These are phyloP conservation scores for Pandion haliaetus DNA, from an alignment of 2,113 vertebrate genomes.

Conservation along the genomic window DNA sequence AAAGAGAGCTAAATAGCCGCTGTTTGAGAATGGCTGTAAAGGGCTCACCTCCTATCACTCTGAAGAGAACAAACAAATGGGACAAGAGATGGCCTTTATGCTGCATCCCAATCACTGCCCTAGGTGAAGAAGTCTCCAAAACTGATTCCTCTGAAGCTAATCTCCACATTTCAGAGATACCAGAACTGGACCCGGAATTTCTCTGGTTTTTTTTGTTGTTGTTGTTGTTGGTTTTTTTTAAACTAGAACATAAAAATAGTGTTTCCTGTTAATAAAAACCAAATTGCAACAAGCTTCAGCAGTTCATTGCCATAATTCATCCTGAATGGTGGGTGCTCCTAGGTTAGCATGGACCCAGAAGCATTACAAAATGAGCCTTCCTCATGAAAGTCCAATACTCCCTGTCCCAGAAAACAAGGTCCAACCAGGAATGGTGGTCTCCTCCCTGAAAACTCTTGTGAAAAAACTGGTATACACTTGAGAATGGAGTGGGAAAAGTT, in stretches of 20 bases:
- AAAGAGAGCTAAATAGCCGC: neutral
- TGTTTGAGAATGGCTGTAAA: neutral
- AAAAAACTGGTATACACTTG: neutral
- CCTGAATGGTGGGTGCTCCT: neutral
- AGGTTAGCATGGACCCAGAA: neutral
- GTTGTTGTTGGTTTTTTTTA: neutral
- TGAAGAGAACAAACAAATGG: neutral
- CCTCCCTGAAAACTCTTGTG: neutral
- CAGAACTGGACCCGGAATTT: neutral
- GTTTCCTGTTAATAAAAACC: neutral
- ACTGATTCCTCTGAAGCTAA: neutral
- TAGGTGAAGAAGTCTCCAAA: neutral
- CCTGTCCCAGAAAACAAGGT: neutral
- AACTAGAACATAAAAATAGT: neutral
- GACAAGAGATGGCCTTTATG: neutral
- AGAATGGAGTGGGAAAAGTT: neutral
- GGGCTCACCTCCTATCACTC: neutral
- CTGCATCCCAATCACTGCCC: neutral
- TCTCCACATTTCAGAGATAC: neutral
- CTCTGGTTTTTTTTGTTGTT: neutral
- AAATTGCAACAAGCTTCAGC: neutral
- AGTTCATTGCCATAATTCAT: neutral
- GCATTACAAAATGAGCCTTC: neutral
- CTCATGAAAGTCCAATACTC: neutral
- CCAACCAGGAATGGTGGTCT: neutral